A percentile compares a stretch with the other conserved stretches of the same genome.
These are phyloP conservation scores for Phaethornis superciliosus DNA, from an alignment of 2,113 vertebrate species.

Conservation along the genomic window DNA sequence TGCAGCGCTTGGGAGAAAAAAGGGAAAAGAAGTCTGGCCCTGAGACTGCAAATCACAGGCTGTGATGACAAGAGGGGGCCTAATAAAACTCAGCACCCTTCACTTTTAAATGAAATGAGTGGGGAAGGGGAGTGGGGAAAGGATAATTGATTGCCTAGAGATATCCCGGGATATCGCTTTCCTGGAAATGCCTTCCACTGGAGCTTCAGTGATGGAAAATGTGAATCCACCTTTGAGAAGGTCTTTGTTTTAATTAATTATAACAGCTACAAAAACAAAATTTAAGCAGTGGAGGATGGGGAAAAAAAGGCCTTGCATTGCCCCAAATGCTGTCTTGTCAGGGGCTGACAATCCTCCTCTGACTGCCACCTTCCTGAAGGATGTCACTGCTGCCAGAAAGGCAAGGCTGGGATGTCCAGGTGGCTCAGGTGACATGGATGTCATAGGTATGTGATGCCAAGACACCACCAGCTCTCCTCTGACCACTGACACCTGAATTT, in stretches of 20 bases:
- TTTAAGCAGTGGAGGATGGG: background rate
- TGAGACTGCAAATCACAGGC: conserved; percentile 69
- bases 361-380: background rate
- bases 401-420: background rate
- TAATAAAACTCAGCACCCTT: conserved; percentile 66
- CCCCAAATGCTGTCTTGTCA: background rate
- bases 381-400: background rate
- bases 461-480: background rate
- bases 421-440: background rate
- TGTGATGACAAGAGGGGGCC: conserved; percentile 69
- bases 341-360: too few species aligned
- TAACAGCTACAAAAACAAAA: background rate
- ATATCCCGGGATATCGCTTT: conserved; percentile 8
- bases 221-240: background rate
- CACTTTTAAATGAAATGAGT: conserved; percentile 39
- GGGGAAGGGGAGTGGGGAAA: conserved; percentile 25
- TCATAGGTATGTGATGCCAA: background rate
- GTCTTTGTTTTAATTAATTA: conserved; percentile 34
- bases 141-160: conserved; percentile 69
- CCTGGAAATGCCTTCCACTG: conserved; percentile 54
- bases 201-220: conserved; percentile 6
- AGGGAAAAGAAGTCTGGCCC: conserved; percentile 58
- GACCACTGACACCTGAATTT: background rate
- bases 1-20: background rate
- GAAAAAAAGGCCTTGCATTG: background rate